Base-by-base conservation (phyloP, 2,113 vertebrate species). In the Silurus glanis region DNA sequence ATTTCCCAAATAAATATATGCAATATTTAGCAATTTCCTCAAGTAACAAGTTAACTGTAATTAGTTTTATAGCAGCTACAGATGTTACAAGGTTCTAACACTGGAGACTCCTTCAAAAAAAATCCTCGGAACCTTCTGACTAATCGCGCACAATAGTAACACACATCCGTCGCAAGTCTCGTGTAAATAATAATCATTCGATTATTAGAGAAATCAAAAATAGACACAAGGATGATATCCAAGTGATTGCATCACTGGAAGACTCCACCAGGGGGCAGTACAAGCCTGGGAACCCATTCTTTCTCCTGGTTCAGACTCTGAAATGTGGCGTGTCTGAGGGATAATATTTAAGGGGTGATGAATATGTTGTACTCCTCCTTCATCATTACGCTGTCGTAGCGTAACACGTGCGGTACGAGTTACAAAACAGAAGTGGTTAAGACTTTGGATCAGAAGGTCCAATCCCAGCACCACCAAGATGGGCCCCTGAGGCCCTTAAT, bases 251-350 rank as follows among this genome's bases (percentile, higher is more conserved):
- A 78, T 10, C 8, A 64, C 3, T 8, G 3, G 5, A 83, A 49
- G 0, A 5, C 0, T 12, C 82, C 86, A 87, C 86, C 28, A 79
- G 86, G 53, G 80, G 86, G 81, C 53, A 49, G 74, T 69, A 83
- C 37, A 78, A 47, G 19, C 72, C 66, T 59, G 83, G 21, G 79
- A 78, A 81, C 17, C 0, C 9, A 79, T 9, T 79, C 17, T 6
- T 55, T 14, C 61, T 47, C 9, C 23, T 55, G 2, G 10, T 17
- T 47, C 51, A 19, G 21, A 21, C 19, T 45, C 6, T 61, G 10
- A 21, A 78, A 78, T 25, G 74, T 55, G 6, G 28, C 51, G 72
- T 64, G 45, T 21, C 19, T 85, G 71, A 76, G 58, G 25, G 23
- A 53, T 12, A 16, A 62, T 75, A 62, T 76, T 9, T 28, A 62